Percentiles rank a stretch among this genome's conserved stretches.
Conservation (phyloP, 2,888 invertebrate species). For the Diplazon laetatorius region DNA sequence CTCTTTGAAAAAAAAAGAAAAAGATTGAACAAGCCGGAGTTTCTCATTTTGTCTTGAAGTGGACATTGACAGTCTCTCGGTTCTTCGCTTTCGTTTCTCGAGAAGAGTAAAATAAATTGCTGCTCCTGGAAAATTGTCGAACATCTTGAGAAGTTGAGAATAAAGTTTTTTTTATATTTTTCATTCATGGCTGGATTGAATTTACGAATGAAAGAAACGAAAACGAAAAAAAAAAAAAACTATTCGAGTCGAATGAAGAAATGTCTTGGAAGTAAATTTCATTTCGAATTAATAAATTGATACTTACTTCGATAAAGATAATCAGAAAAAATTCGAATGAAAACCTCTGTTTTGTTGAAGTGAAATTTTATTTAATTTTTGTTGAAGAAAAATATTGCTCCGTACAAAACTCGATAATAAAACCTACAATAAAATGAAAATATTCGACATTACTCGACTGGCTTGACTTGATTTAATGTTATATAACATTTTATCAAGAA, state of each 20-base stretch:
- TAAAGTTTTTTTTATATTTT: neutral
- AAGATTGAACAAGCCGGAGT: constrained; percentile 2
- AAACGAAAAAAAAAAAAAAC: neutral
- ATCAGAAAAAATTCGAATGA: no score
- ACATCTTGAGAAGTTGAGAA: neutral
- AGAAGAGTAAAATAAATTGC: neutral
- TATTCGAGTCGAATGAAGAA: neutral
- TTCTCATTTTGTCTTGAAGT: constrained; percentile 8
- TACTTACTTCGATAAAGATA: no score
- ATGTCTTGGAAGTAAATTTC: neutral
- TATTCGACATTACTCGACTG: neutral
- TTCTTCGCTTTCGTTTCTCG: neutral
- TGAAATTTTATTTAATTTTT: no score
- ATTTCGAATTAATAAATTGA: neutral
- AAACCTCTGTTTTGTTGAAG: no score
- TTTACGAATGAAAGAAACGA: neutral
- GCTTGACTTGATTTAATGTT: no score
- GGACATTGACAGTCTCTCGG: neutral
- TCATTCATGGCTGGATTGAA: neutral
- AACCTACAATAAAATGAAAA: neutral
- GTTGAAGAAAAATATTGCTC: no score
- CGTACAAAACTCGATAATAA: neutral
- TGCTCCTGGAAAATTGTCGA: neutral
- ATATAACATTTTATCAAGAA: no score
- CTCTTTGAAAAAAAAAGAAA: neutral